These are phyloP conservation scores for Upupa epops DNA, from an alignment of 2,113 vertebrate species.

Conservation along the genomic window DNA sequence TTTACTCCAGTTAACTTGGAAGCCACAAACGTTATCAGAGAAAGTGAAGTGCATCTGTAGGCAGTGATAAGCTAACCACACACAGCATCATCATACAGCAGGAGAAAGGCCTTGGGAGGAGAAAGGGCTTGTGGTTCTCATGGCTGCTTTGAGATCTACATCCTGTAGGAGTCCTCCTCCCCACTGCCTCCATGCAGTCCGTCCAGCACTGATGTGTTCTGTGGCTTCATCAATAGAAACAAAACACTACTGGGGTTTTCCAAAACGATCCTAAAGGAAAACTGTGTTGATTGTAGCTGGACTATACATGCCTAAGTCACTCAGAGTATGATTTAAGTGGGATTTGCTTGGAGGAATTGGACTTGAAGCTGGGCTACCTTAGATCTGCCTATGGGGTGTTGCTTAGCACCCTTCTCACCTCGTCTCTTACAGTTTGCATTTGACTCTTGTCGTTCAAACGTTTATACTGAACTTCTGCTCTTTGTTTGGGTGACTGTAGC, in stretches of 20 bases:
- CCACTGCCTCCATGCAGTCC: neutral
- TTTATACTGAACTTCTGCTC: neutral
- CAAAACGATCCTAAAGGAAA: neutral
- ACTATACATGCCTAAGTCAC: neutral
- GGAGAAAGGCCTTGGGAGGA: neutral
- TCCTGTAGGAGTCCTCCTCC: neutral
- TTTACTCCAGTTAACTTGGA: neutral
- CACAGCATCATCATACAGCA: neutral
- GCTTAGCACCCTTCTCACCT: neutral
- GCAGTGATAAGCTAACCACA: neutral
- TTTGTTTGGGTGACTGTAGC: neutral
- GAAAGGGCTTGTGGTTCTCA: accelerated
- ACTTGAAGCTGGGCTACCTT: neutral
- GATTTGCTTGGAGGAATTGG: neutral
- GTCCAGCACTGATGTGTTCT: too few relatives aligned
- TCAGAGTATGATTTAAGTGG: neutral
- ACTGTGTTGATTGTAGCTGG: neutral
- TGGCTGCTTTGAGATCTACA: neutral
- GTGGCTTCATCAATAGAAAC: too few relatives aligned
- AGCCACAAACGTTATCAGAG: neutral
- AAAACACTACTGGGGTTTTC: neutral
- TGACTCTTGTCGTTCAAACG: neutral
- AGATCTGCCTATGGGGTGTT: neutral
- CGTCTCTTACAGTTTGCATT: neutral
- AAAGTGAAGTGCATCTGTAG: neutral